Evolutionary conservation across 2,113 vertebrate genomes (phyloP), one percentile per base, ranked within the genome.

Genomic region (Protobothrops flavoviridis): DNA sequence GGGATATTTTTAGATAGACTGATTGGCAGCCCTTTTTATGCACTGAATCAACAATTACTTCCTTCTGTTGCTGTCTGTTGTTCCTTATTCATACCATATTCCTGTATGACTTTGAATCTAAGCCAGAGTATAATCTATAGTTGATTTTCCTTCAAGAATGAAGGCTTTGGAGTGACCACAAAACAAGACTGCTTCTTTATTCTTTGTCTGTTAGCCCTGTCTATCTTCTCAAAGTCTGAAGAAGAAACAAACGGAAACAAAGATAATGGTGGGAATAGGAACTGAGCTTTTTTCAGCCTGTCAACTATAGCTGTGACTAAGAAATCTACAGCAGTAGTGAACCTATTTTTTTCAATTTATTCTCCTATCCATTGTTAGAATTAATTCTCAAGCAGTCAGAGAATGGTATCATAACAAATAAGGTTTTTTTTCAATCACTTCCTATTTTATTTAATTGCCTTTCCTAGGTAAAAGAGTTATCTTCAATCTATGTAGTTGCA

Each of bases 371-470:
- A 69, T 33, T 74, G 64, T 74, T 74, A 74, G n/a, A 74, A 33
- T 74, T 74, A 74, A 74, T 74, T 74, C n/a, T 74, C 69, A 74
- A 2, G 7, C 5, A 74, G n/a, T 2, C 69, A 74, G n/a, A 33
- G n/a, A 74, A 74, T 17, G 69, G 2, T 33, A 17, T 45, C 43
- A 45, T 74, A 74, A 74, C 64, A 33, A 33, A 74, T 74, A 48
- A 33, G 85, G 55, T n/a, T 56, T 61, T 39, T 43, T 87, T 52
- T 61, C 86, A 89, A 15, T 24, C 45, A 52, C 24, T 43, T 29
- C n/a, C 64, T 74, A 89, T 93, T 91, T 45, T 85, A 59, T 88
- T 85, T 26, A 89, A 93, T 93, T 91, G 89, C 10, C 90, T 85
- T 91, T 89, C n/a, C 39, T 57, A 69, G 61, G 21, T 91, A 88